Percentiles rank a stretch among this genome's conserved stretches.
phyloP scores from a whole-genome alignment of 1,140 invertebrate species.

The Caenorhabditis inopinata region DNA sequence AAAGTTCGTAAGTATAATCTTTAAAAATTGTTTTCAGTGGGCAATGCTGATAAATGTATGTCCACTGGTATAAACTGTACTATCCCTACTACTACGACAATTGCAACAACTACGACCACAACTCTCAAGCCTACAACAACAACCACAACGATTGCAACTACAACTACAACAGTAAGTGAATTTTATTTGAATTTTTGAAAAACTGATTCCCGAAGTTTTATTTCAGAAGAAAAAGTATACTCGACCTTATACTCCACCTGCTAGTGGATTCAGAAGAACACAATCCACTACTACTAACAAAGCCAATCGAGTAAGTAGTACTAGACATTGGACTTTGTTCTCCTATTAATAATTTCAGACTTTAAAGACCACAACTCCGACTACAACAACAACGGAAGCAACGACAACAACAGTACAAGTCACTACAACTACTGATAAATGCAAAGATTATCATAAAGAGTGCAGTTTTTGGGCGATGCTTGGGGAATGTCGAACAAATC shows the following conservation, averaged over 20 bases:
- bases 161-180: slow-evolving; percentile 9
- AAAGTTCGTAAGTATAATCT: slow-evolving; percentile 14
- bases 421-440: slow-evolving; percentile 41
- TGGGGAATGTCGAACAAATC: slow-evolving; percentile 45
- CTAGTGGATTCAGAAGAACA: slow-evolving; percentile 34
- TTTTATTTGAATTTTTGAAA: not conserved
- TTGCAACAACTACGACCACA: slow-evolving; percentile 43
- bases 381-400: slow-evolving; percentile 31
- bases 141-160: slow-evolving; percentile 38
- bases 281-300: slow-evolving; percentile 6
- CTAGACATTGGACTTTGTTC: not conserved
- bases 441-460: slow-evolving; percentile 35
- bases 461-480: slow-evolving; percentile 46
- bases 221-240: slow-evolving; percentile 32
- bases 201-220: not conserved
- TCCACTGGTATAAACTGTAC: slow-evolving; percentile 48
- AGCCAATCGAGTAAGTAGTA: slow-evolving; percentile 8
- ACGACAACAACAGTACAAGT: slow-evolving; percentile 38
- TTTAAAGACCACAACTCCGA: slow-evolving; percentile 28
- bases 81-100: slow-evolving; percentile 39
- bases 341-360: not conserved
- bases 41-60: slow-evolving; percentile 36
- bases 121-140: slow-evolving; percentile 34
- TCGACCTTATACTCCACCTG: slow-evolving; percentile 26
- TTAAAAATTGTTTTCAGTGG: slow-evolving; percentile 27